Conservation (phyloP, 2,797 vertebrate genomes). For the Chromobotia macracanthus region DNA sequence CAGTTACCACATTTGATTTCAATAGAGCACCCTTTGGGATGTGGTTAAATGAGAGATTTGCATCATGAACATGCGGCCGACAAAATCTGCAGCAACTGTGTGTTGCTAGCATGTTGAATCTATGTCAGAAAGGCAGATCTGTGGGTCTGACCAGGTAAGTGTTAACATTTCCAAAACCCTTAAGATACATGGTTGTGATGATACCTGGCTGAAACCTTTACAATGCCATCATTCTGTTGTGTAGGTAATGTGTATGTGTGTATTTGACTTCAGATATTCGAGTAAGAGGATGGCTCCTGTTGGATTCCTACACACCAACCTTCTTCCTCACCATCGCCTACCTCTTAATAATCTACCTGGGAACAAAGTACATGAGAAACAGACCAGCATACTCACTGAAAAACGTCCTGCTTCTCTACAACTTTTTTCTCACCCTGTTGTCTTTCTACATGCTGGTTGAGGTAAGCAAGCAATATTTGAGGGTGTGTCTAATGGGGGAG, state of each 20-base stretch:
- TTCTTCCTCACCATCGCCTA: constrained; percentile 80
- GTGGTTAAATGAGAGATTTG: too few species aligned
- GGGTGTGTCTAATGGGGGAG: constrained; percentile 20
- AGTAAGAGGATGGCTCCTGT: constrained; percentile 85
- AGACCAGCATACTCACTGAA: constrained; percentile 82
- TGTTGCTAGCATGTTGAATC: too few species aligned
- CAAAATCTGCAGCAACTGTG: too few species aligned
- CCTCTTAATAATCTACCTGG: constrained; percentile 81
- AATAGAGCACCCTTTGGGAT: too few species aligned
- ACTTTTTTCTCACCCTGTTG: constrained; percentile 83
- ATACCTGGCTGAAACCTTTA: too few species aligned
- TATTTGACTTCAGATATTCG: constrained; percentile 78
- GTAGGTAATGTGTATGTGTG: background rate
- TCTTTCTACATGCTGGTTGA: constrained; percentile 86
- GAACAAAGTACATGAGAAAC: constrained; percentile 82
- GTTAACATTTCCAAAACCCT: too few species aligned
- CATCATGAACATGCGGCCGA: too few species aligned
- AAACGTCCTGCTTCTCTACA: constrained; percentile 80
- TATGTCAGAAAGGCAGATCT: too few species aligned
- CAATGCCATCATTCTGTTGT: background rate
- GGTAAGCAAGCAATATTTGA: constrained; percentile 70
- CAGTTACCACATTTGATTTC: too few species aligned
- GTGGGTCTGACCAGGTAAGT: too few species aligned
- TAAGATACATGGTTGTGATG: too few species aligned
- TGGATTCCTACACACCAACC: constrained; percentile 87